Evolutionary conservation across 2,797 vertebrate genomes (phyloP).

Genomic region (Artibeus jamaicensis): DNA sequence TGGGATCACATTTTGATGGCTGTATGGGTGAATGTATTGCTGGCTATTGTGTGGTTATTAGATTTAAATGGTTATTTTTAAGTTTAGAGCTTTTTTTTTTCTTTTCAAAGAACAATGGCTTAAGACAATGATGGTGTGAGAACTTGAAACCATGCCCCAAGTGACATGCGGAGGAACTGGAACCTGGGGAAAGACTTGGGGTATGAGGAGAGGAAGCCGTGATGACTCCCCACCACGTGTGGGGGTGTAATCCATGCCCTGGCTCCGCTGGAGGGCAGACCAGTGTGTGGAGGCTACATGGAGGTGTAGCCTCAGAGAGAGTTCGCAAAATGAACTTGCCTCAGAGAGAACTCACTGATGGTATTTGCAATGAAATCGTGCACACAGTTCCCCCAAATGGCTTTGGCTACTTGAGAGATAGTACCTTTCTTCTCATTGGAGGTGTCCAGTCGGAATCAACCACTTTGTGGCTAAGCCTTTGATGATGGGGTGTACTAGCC

Average conservation of each 20-base stretch:
- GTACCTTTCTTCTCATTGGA: not conserved
- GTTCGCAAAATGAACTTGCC: too few relatives aligned
- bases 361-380: not conserved
- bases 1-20: not conserved
- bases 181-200: not conserved
- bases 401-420: not conserved
- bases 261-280: not conserved
- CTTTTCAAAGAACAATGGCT: not conserved
- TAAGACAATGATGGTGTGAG: not conserved
- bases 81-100: not conserved
- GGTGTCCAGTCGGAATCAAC: not conserved
- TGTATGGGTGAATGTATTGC: not conserved
- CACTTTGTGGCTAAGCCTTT: not conserved
- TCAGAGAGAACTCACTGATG: not conserved
- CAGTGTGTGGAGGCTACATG: not conserved
- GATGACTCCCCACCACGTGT: not conserved
- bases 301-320: too few relatives aligned
- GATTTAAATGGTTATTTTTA: conserved; percentile 4
- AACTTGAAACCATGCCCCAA: not conserved
- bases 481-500: not conserved
- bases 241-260: not conserved
- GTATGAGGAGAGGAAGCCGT: not conserved
- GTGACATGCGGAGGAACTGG: not conserved
- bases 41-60: not conserved
- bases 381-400: not conserved